Base-by-base conservation (phyloP, 2,113 vertebrate species). In the Otis tarda region DNA sequence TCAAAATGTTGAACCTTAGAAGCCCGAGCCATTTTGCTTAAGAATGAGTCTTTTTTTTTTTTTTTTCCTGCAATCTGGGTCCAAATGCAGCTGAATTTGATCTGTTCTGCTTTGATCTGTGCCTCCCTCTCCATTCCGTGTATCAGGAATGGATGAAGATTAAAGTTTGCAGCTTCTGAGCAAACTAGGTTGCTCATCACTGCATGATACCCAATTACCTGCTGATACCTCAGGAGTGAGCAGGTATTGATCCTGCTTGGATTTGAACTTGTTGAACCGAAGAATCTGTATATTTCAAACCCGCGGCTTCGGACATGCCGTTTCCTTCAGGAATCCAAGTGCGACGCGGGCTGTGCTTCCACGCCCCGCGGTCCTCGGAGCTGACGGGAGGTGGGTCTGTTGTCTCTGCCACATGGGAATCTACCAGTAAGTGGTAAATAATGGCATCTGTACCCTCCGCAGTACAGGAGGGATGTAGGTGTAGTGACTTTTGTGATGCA, bases 101-200 rank as follows among this genome's bases (percentile, higher is more conserved):
- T 94, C 89, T 90, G 53, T n/a, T 92, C 77, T 91, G 80, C 94
- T 97, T 96, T 96, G 95, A 96, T 95, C 86, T 92, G 86, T 93
- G 82, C 94, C 80, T 94, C 94, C 88, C 94, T 91, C 45, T 33
- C 94, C 81, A 73, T 93, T 91, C 91, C 52, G 11, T 65, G 67
- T 75, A 90, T 65, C 74, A 76, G 94, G 57, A 91, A 89, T 68
- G 90, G 94, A 76, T 45, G 91, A 95, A 96, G 96, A 95, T 96
- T 96, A 95, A 96, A 96, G 91, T 96, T 96, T 95, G 91, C 89
- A 89, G 95, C 90, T 91, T 94, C 86, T 94, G 94, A 95, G 89
- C 96, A 83, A 96, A 91, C 78, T 53, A 87, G 95, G 96, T 94
- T 96, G 96, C 95, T 94, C 89, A 79, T 94, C 96, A 87, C 92